Evolutionary conservation across 2,797 vertebrate species (phyloP), one percentile per base, ranked within the genome.

Genomic region (Pygocentrus nattereri): DNA sequence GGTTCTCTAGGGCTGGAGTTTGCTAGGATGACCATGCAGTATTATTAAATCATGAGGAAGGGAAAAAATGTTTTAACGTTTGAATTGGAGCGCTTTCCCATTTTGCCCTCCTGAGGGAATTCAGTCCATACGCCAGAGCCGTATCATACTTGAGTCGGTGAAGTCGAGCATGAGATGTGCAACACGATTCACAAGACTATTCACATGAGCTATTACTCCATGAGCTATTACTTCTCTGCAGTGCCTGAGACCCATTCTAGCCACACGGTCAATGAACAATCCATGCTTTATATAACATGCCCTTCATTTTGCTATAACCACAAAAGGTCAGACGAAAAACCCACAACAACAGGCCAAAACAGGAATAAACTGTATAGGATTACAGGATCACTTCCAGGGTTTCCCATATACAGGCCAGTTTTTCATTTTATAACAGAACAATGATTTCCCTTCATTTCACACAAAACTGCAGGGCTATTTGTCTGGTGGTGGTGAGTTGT

Each of bases 251-350:
- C 64, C 64, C 41, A 58, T 69, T 69, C 69, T 44, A 71, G 68
- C 68, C 44, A 4, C 44, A 30, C 27, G 11, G 49, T 64, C 30
- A 70, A 34, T 87, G 88, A 83, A 86, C 5, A 86, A 93, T 93
- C 90, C 88, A 93, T 92, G 92, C 86, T 89, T 92, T 86, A 88
- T 76, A 84, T 84, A 89, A 86, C 13, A 47, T 89, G 90, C 86
- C 90, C 91, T 93, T 93, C 92, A 84, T 90, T 84, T 89, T 83
- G 76, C 73, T 13, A 70, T 84, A 67, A 64, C 44, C n/a, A 85
- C 62, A 91, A 92, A 91, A 92, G 89, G 89, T 92, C 91, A 91
- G 80, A 84, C 34, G 21, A 77, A 73, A 84, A 82, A 78, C 41
- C 86, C 79, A 82, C 82, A 89, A 86, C 81, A 83, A 71, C 83